Conservation (phyloP, 2,113 vertebrate species). For the Orientallactaga bullata region DNA sequence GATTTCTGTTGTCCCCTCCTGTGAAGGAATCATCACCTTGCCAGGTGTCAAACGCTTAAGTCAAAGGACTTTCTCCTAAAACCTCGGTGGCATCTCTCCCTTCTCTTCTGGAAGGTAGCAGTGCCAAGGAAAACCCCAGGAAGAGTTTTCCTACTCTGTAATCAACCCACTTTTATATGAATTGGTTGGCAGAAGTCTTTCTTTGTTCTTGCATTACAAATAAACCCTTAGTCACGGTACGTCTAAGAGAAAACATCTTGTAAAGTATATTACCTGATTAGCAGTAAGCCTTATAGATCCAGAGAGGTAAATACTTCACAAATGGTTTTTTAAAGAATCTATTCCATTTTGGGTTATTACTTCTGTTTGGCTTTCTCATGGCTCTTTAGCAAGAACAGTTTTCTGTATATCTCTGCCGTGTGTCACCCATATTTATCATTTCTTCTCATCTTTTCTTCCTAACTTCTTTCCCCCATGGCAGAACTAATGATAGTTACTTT, state of each 20-base stretch:
- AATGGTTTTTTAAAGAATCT: background rate
- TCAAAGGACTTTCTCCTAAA: background rate
- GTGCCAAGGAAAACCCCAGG: background rate
- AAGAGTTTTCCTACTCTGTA: background rate
- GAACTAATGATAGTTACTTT: conserved; percentile 48
- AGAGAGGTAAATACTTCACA: background rate
- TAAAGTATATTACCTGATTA: background rate
- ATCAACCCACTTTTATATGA: background rate
- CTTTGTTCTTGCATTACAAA: conserved; percentile 39
- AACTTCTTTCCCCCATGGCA: background rate
- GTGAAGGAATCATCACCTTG: conserved; percentile 2
- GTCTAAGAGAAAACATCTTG: conserved; percentile 7
- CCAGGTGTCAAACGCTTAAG: background rate
- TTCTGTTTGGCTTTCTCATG: background rate
- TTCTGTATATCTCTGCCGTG: background rate
- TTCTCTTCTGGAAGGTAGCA: background rate
- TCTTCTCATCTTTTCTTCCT: background rate
- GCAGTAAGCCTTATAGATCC: background rate
- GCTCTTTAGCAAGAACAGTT: background rate
- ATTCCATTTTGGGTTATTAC: background rate
- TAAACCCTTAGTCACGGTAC: background rate
- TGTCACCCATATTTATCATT: background rate
- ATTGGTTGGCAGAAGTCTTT: background rate
- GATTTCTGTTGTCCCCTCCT: background rate
- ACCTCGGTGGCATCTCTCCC: background rate